Conservation (phyloP, 1,140 invertebrate species). For the Caenorhabditis tropicalis region DNA sequence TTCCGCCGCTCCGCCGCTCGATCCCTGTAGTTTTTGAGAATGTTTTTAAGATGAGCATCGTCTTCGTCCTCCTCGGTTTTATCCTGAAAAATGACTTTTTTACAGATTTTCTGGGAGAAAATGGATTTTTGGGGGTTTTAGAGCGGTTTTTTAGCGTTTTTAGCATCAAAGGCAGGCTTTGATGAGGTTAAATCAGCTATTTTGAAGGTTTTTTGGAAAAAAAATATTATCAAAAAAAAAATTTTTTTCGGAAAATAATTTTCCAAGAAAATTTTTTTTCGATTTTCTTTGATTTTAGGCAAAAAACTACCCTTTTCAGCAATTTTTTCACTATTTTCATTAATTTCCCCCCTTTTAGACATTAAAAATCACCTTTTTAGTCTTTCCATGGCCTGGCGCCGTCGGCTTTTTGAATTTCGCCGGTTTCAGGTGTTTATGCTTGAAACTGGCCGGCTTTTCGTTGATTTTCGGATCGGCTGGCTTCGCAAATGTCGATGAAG, state of each 20-base stretch:
- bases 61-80: conserved; percentile 63
- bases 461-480: background rate
- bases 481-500: background rate
- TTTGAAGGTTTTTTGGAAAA: too few species aligned
- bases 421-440: background rate
- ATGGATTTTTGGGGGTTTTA: too few species aligned
- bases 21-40: conserved; percentile 69
- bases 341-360: too few species aligned
- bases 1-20: conserved; percentile 89
- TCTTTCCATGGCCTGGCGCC: conserved; percentile 36
- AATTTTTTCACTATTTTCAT: too few species aligned
- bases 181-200: too few species aligned
- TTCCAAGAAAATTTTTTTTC: too few species aligned
- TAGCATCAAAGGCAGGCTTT: too few species aligned
- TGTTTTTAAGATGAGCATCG: conserved; percentile 63
- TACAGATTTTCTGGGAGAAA: background rate
- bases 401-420: conserved; percentile 44
- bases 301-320: too few species aligned
- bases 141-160: too few species aligned
- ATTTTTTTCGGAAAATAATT: too few species aligned
- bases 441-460: background rate
- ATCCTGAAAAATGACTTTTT: conserved; percentile 40
- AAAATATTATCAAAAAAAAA: too few species aligned
- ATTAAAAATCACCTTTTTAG: conserved; percentile 21
- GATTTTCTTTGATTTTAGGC: too few species aligned